A percentile compares a stretch with the other conserved stretches of the same genome.
Evolutionary conservation across 2,797 vertebrate genomes (phyloP).

Genomic region (Podarcis siculus): DNA sequence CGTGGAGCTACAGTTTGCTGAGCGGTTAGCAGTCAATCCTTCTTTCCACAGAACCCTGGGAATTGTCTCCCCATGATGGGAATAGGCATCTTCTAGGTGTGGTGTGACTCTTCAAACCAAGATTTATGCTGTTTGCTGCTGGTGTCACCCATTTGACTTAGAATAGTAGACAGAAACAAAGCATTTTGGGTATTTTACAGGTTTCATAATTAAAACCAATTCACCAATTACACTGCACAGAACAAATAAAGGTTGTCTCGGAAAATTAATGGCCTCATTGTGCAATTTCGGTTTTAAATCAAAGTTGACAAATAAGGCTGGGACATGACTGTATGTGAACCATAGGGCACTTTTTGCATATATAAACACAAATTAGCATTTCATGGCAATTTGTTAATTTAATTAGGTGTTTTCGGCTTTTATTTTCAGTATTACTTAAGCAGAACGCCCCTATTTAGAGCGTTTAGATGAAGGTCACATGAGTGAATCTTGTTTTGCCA

Average conservation of each 20-base stretch:
- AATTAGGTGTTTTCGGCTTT: constrained; percentile 65
- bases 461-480: constrained; percentile 81
- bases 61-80: too few species aligned
- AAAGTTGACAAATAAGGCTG: constrained; percentile 64
- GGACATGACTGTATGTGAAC: constrained; percentile 46
- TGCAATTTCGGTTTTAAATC: constrained; percentile 60
- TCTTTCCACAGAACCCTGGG: too few species aligned
- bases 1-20: too few species aligned
- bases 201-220: constrained; percentile 44
- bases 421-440: constrained; percentile 64
- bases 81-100: too few species aligned
- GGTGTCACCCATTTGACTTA: constrained; percentile 50
- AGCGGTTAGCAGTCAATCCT: too few species aligned
- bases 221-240: constrained; percentile 30
- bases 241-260: constrained; percentile 47
- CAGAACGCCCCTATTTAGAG: constrained; percentile 72
- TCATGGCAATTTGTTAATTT: constrained; percentile 70
- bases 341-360: constrained; percentile 52
- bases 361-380: constrained; percentile 72
- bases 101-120: constrained; percentile 46
- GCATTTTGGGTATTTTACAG: constrained; percentile 63
- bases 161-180: constrained; percentile 45
- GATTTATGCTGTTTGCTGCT: constrained; percentile 52
- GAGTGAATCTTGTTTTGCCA: constrained; percentile 91
- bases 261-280: constrained; percentile 52